Evolutionary conservation across 2,113 vertebrate genomes (phyloP).

Genomic region (human): GRCh38 chr3:49151501-49152000

Average conservation of each 20-base stretch:
- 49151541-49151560: too few species aligned
- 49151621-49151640: slow-evolving; percentile 89
- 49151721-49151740: background rate
- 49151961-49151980: background rate
- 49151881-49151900: background rate
- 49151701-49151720: background rate
- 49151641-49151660: slow-evolving; percentile 87
- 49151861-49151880: slow-evolving; percentile 83
- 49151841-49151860: slow-evolving; percentile 93
- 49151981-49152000: background rate
- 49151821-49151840: slow-evolving; percentile 82
- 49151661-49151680: slow-evolving; percentile 89
- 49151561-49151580: too few species aligned
- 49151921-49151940: background rate
- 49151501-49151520: too few species aligned
- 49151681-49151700: slow-evolving; percentile 87
- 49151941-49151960: background rate
- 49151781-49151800: slow-evolving; percentile 90
- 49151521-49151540: too few species aligned
- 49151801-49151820: slow-evolving; percentile 90
- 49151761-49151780: slow-evolving; percentile 75
- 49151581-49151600: too few species aligned
- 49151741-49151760: background rate
- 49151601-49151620: slow-evolving; percentile 78
- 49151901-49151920: background rate